phyloP scores from a whole-genome alignment of 2,888 invertebrate species.

The Syrphus vitripennis region DNA sequence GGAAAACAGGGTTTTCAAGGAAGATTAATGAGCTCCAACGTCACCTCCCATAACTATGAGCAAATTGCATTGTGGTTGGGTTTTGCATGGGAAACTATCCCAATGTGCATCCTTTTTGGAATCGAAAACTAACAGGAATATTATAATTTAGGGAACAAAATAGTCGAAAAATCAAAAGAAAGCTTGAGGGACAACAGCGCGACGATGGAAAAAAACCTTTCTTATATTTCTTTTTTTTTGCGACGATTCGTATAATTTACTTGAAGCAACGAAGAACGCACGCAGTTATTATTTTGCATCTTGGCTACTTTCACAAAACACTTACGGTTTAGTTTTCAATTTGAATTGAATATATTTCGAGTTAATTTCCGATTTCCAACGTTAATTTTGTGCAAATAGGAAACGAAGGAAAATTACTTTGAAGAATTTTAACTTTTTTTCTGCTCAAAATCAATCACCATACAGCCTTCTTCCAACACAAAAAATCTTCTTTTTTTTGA shows the following conservation, averaged over 20 bases:
- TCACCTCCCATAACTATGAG: neutral
- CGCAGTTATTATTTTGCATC: conserved; percentile 27
- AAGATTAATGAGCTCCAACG: neutral
- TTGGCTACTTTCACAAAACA: conserved; percentile 52
- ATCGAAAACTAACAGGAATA: neutral
- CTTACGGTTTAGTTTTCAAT: conserved; percentile 62
- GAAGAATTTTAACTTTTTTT: conserved; percentile 72
- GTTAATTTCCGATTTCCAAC: conserved; percentile 64
- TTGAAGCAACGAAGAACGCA: conserved; percentile 24
- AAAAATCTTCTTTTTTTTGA: conserved; percentile 60
- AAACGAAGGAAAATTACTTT: conserved; percentile 73
- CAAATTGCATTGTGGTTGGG: neutral
- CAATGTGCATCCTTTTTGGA: neutral
- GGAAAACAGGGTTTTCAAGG: neutral
- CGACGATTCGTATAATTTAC: conserved; percentile 8
- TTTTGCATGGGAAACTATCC: neutral
- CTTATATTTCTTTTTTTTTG: neutral
- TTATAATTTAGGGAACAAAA: conserved; percentile 9
- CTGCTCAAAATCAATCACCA: conserved; percentile 75
- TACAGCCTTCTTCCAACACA: conserved; percentile 82
- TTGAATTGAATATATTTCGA: conserved; percentile 37
- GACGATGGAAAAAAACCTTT: conserved; percentile 1
- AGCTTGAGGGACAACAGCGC: neutral
- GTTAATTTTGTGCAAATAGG: conserved; percentile 58
- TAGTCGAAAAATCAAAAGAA: neutral